These are phyloP conservation scores for Artibeus jamaicensis DNA, from an alignment of 2,797 vertebrate species.

Conservation along the genomic window DNA sequence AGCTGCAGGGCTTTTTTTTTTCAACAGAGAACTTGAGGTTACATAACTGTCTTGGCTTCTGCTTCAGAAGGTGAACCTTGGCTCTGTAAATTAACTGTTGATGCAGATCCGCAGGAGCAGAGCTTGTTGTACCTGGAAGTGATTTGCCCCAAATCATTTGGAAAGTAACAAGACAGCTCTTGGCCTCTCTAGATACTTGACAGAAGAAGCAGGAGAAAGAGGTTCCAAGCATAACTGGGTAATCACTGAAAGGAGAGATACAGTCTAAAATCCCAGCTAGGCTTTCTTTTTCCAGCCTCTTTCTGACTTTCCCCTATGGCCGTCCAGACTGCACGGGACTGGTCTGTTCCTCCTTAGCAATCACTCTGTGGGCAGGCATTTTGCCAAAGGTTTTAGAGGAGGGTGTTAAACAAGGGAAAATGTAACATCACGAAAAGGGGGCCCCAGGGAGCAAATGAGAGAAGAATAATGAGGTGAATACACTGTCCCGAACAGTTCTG, in stretches of 20 bases:
- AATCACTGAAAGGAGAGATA: not conserved
- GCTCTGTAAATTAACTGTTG: slow-evolving; percentile 29
- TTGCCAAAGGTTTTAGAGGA: not conserved
- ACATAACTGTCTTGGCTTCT: slow-evolving; percentile 53
- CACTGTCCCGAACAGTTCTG: not conserved
- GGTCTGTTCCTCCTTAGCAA: not conserved
- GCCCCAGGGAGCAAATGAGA: not conserved
- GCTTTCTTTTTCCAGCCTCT: not conserved
- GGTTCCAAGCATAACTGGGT: not conserved
- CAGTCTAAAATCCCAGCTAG: not conserved
- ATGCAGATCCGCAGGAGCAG: not conserved
- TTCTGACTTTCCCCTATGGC: not conserved
- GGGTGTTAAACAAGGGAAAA: not conserved
- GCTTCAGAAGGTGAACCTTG: slow-evolving; percentile 45
- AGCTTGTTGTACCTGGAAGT: not conserved
- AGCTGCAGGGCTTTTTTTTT: slow-evolving; percentile 51
- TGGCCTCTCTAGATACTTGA: not conserved
- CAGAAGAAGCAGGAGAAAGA: not conserved
- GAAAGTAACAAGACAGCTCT: not conserved
- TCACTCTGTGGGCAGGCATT: not conserved
- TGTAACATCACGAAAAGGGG: not conserved
- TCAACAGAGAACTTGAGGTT: slow-evolving; percentile 48
- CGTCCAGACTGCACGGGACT: not conserved
- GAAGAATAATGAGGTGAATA: not conserved
- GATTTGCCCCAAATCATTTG: slow-evolving; percentile 1